Evolutionary conservation across 37 sponge, comb jelly and placozoan genomes (phyloP).

Genomic region (Trichoplax adhaerens): DNA sequence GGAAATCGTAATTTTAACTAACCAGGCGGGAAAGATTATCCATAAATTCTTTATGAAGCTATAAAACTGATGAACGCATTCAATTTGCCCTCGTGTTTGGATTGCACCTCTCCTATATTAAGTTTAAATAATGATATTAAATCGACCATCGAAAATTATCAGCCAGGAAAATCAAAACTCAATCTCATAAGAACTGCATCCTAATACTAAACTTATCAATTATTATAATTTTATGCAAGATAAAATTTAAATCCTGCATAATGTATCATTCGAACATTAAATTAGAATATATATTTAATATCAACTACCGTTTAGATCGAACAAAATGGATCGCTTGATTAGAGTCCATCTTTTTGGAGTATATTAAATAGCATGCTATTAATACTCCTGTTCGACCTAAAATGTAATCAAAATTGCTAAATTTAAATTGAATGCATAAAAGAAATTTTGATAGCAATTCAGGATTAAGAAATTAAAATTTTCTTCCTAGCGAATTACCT

Average conservation of each 20-base stretch:
- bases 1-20: not conserved
- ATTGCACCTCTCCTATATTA: constrained; percentile 62
- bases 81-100: constrained; percentile 67
- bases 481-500: constrained; percentile 9
- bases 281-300: constrained; percentile 2
- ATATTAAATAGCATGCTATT: constrained; percentile 84
- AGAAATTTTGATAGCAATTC: not conserved
- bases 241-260: too few species aligned
- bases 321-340: constrained; percentile 52
- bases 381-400: constrained; percentile 81
- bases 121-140: not conserved
- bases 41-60: constrained; percentile 41
- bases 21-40: constrained; percentile 33
- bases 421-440: not conserved
- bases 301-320: constrained; percentile 44
- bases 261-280: constrained; percentile 5
- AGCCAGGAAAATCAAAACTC: too few species aligned
- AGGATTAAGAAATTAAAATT: not conserved
- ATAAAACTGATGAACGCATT: constrained; percentile 47
- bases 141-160: too few species aligned
- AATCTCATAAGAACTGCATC: too few species aligned
- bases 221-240: too few species aligned
- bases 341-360: constrained; percentile 33
- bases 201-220: too few species aligned
- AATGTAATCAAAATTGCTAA: not conserved